Evolutionary conservation across 2,113 vertebrate species (phyloP).

Genomic region (Oenanthe oenanthe): DNA sequence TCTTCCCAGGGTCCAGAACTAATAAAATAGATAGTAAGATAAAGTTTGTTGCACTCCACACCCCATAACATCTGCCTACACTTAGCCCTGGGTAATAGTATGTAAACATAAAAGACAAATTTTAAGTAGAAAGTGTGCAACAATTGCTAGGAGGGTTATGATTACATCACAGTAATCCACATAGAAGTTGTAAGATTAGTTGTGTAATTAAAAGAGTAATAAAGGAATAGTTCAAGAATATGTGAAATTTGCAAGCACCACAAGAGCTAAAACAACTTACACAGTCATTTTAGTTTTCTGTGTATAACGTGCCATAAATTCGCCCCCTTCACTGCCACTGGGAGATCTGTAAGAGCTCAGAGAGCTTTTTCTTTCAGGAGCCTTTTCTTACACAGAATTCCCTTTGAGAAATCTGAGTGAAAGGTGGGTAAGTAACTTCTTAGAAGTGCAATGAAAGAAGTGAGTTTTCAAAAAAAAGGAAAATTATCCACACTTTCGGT

Average conservation of each 20-base stretch:
- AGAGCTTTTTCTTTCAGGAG: background rate
- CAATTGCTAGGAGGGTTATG: background rate
- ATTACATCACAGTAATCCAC: constrained; percentile 18
- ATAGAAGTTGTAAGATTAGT: background rate
- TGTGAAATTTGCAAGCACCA: background rate
- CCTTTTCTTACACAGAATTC: background rate
- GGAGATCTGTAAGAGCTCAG: background rate
- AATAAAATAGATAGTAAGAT: background rate
- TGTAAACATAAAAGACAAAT: background rate
- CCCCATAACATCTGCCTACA: background rate
- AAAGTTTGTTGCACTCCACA: background rate
- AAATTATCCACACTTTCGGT: background rate
- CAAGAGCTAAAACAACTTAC: background rate
- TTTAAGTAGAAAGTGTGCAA: background rate
- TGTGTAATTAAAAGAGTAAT: background rate
- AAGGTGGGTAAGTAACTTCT: background rate
- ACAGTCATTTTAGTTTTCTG: background rate
- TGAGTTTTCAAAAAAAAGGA: background rate
- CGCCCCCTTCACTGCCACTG: background rate
- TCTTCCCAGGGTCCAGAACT: constrained; percentile 1
- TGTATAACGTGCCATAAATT: background rate
- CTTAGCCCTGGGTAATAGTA: background rate
- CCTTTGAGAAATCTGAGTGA: background rate
- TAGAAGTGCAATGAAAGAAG: background rate
- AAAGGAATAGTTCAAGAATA: background rate